Evolutionary conservation across 2,888 invertebrate species (phyloP).

Genomic region (Acanthosepion esculentum): DNA sequence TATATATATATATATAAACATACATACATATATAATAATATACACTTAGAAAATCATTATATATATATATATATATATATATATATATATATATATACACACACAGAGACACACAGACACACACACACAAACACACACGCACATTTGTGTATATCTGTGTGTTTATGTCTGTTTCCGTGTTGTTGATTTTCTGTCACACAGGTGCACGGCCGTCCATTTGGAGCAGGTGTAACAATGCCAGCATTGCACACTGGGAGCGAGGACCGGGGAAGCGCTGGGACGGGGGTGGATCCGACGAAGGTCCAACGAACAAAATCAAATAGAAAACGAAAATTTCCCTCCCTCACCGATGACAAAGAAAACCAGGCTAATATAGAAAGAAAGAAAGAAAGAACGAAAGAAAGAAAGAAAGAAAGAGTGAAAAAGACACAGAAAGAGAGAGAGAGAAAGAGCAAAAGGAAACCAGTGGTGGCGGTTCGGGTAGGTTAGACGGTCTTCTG

Average conservation of each 20-base stretch:
- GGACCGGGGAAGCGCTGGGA: background rate
- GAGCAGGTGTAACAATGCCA: constrained; percentile 33
- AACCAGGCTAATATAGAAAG: background rate
- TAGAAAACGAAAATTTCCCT: background rate
- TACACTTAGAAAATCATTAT: background rate
- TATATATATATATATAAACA: background rate
- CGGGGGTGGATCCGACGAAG: background rate
- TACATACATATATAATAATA: too few relatives aligned
- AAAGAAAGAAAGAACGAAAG: background rate
- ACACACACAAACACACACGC: too few relatives aligned
- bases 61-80: background rate
- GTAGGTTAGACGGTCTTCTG: background rate
- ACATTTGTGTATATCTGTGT: background rate
- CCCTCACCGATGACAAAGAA: background rate
- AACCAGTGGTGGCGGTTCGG: background rate
- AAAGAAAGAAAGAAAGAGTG: background rate
- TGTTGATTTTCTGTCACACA: constrained; percentile 22
- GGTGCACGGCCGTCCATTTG: background rate
- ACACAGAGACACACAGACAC: too few relatives aligned
- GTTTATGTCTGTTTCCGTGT: background rate
- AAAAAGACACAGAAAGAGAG: background rate
- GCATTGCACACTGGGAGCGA: constrained; percentile 17
- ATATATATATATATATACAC: background rate
- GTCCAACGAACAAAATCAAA: background rate
- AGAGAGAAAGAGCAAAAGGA: background rate